Evolutionary conservation across 1,140 invertebrate genomes (phyloP), one percentile per base, ranked within the genome.

Genomic region (Leptinotarsa defecta): DNA sequence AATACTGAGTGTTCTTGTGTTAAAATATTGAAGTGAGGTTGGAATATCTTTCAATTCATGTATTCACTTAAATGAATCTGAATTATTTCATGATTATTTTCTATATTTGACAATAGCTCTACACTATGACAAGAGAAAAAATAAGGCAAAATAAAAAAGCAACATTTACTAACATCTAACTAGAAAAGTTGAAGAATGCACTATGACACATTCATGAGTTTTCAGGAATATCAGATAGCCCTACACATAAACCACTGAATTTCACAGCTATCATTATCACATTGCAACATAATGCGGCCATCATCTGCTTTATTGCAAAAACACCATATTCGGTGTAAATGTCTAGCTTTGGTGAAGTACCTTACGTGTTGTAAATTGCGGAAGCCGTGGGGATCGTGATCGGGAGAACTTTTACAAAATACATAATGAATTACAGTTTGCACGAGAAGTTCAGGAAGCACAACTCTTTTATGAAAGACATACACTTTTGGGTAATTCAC

Each of bases 151-250:
- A 62, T 24, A 22, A 27, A 24, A 20, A 20, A 13, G 48, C 71
- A 72, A 57, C 68, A 13, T 70, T 72, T 19, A 3, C 20, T 19
- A 72, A 34, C 57, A 19, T 15, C 57, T 20, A 72, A 63, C 15
- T 20, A 62, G n/a, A 48, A 72, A 34, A 61, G 15, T 61, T 61
- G 8, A 17, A 19, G 19, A 61, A 19, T 61, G 19, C 57, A 5
- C 15, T 61, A 19, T 61, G 57, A 19, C 57, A 61, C 57, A 61
- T 61, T 8, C 8, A 61, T 61, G 15, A 15, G 19, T 61, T 17
- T 17, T 61, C 57, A 61, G 57, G 4, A 5, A 61, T 61, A 61
- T 61, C 57, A 61, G 57, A 61, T 61, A 61, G 57, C 15, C 5
- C 57, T 19, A 61, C 57, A 61, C 57, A 61, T 17, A 1, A 20